A percentile compares a stretch with the other conserved stretches of the same genome.
These are phyloP conservation scores for Oreochromis niloticus DNA, from an alignment of 2,113 vertebrate species.

Conservation along the genomic window DNA sequence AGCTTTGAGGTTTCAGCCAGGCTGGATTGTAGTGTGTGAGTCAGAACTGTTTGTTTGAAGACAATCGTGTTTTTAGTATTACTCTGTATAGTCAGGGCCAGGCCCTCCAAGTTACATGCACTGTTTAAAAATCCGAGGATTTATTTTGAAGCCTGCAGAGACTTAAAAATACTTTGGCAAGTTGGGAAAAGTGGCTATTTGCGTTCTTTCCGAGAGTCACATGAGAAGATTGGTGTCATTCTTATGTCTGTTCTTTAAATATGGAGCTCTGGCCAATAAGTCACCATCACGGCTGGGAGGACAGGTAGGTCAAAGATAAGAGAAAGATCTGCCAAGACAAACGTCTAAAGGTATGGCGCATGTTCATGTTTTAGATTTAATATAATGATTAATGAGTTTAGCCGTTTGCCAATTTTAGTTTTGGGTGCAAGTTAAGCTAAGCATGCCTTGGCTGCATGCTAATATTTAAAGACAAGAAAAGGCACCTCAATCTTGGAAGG, in stretches of 20 bases:
- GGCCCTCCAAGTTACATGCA: not conserved
- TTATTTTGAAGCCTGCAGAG: not conserved
- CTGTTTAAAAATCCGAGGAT: not conserved
- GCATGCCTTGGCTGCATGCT: not conserved
- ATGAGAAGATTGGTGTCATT: not conserved
- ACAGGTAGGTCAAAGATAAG: not conserved
- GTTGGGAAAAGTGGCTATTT: not conserved
- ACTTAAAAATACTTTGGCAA: not conserved
- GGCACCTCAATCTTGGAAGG: not conserved
- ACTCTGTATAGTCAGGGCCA: fast-evolving
- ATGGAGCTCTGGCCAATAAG: not conserved
- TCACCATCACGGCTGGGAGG: fast-evolving
- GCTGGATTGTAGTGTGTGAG: not conserved
- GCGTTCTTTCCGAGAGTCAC: not conserved
- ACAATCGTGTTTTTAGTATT: not conserved
- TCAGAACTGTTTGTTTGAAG: not conserved
- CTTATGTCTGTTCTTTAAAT: not conserved
- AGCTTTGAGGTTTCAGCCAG: not conserved
- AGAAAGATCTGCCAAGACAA: not conserved
- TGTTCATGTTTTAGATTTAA: not conserved
- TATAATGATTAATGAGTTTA: not conserved
- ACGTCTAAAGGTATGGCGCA: fast-evolving
- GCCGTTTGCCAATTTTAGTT: not conserved
- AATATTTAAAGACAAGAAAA: not conserved
- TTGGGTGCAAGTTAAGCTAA: not conserved